Evolutionary conservation across 2,113 vertebrate species (phyloP).

Genomic region (Callocephalon fimbriatum): DNA sequence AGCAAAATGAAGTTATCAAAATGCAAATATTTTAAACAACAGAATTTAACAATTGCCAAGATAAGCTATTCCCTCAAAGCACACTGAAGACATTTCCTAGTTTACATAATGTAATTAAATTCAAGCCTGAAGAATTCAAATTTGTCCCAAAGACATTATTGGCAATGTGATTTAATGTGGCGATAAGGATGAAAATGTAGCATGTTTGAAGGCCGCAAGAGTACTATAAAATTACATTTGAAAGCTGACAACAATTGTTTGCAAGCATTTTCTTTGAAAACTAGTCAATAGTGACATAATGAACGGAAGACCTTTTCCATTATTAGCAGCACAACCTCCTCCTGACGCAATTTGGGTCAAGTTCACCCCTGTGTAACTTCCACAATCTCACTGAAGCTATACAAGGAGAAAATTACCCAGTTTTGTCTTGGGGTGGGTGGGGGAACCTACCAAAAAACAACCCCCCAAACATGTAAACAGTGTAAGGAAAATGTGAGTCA

Average conservation of each 20-base stretch:
- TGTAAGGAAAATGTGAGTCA: not conserved
- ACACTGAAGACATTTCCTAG: slow-evolving; percentile 65
- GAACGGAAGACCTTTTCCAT: not conserved
- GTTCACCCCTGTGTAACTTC: not conserved
- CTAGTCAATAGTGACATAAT: not conserved
- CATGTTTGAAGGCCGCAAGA: slow-evolving; percentile 37
- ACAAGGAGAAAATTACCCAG: not conserved
- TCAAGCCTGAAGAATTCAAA: slow-evolving; percentile 75
- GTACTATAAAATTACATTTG: slow-evolving; percentile 56
- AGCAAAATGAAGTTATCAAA: slow-evolving; percentile 71
- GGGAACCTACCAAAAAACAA: not conserved
- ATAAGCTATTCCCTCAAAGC: slow-evolving; percentile 58
- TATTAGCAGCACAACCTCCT: not conserved
- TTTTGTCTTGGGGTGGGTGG: not conserved
- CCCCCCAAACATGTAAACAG: not conserved
- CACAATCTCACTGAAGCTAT: not conserved
- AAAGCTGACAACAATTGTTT: slow-evolving; percentile 59
- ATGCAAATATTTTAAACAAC: slow-evolving; percentile 77
- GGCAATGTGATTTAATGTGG: slow-evolving; percentile 65
- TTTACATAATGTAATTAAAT: slow-evolving; percentile 82
- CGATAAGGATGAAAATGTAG: slow-evolving; percentile 56
- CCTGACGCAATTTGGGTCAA: not conserved
- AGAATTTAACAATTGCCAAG: slow-evolving; percentile 51
- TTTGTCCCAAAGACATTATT: slow-evolving; percentile 70
- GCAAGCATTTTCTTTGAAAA: not conserved